Evolutionary conservation across 2,888 invertebrate species (phyloP), one percentile per base, ranked within the genome.

Genomic region (Neoascia interrupta): DNA sequence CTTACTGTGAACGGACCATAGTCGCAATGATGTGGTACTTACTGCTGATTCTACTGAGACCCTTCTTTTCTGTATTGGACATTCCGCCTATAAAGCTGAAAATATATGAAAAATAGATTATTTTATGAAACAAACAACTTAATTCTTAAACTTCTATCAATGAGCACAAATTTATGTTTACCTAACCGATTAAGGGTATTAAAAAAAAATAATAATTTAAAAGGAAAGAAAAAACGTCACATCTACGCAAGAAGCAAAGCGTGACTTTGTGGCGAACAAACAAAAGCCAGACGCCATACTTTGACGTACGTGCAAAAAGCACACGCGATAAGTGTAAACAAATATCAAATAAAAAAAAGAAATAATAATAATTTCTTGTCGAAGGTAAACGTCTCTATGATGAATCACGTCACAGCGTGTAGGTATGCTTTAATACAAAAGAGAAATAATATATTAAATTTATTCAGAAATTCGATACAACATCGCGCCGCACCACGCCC

Each of bases 61-160:
- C 85, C 45, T 84, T 84, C 76, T 85, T 87, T 82, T 87, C 87
- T 28, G 86, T 86, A 60, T 86, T 87, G 75, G 87, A 87, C 88
- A 87, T 87, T 81, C 74, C 82, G n/a, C n/a, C 81, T 54, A 23
- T 37, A 37, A 82, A 81, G 60, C 82, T 83, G 69, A 56, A 84
- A 83, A 45, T 11, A 5, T 43, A 11, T 5, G 18, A 2, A 21
- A 21, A 18, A 3, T 8, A 18, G 10, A 43, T 10, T 26, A 8
- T 26, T 26, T 26, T 6, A 6, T 18, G 18, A 34, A 19, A 4
- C 11, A 34, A 34, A 1, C 8, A 5, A 51, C n/a, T n/a, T n/a
- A n/a, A n/a, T n/a, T n/a, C n/a, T n/a, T n/a, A n/a, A n/a, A n/a
- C n/a, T n/a, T n/a, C n/a, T n/a, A n/a, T n/a, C n/a, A 15, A 3